phyloP scores from a whole-genome alignment of 2,113 vertebrate species.

The Hippoglossus stenolepis region DNA sequence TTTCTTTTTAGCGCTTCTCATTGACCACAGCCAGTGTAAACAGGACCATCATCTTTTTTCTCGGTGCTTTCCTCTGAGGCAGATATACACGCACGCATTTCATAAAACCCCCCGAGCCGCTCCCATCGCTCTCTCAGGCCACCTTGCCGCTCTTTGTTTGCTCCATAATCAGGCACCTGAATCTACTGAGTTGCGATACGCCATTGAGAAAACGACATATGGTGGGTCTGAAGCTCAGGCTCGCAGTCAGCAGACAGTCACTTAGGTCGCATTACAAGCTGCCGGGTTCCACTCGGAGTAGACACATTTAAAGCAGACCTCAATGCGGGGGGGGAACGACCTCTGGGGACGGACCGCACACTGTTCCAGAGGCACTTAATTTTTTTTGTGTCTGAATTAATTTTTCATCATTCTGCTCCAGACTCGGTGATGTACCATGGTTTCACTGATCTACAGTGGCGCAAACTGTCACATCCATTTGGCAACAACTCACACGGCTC shows the following conservation, averaged over 20 bases:
- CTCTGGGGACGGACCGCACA: slow-evolving; percentile 84
- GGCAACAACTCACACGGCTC: slow-evolving; percentile 78
- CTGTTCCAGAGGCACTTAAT: slow-evolving; percentile 88
- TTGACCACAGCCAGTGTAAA: slow-evolving; percentile 14
- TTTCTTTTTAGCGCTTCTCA: slow-evolving; percentile 3
- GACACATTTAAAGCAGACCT: slow-evolving; percentile 85
- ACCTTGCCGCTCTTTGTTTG: slow-evolving; percentile 37
- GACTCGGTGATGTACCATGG: slow-evolving; percentile 81
- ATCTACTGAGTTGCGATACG: slow-evolving; percentile 40
- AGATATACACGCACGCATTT: slow-evolving; percentile 2
- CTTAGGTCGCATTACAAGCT: slow-evolving; percentile 87
- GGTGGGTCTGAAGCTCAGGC: slow-evolving; percentile 61
- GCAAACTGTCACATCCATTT: slow-evolving; percentile 76
- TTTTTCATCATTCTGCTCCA: slow-evolving; percentile 89
- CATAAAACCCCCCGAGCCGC: background rate
- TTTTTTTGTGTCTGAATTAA: slow-evolving; percentile 86
- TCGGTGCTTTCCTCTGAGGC: slow-evolving; percentile 27
- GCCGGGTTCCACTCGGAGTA: slow-evolving; percentile 84
- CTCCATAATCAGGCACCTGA: slow-evolving; percentile 38
- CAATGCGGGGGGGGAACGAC: slow-evolving; percentile 83
- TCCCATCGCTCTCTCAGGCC: background rate
- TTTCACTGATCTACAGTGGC: slow-evolving; percentile 83
- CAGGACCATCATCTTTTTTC: slow-evolving; percentile 8
- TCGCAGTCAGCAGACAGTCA: slow-evolving; percentile 76
- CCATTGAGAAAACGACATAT: slow-evolving; percentile 59